Conservation (phyloP, 2,888 invertebrate species). For the Nebria brevicollis region DNA sequence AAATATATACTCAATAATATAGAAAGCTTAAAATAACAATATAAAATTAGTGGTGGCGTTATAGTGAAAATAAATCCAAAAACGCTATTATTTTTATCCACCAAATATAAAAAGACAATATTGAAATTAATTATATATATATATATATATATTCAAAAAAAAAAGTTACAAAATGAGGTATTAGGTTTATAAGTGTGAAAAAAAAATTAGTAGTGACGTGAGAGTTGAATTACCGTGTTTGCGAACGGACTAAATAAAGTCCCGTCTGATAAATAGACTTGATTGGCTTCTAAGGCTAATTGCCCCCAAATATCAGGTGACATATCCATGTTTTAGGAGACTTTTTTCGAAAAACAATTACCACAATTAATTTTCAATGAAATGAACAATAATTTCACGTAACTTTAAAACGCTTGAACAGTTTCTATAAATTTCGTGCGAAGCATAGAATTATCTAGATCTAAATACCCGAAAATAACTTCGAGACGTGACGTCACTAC, state of each 20-base stretch:
- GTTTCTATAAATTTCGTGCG: background rate
- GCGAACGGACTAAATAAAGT: constrained; percentile 85
- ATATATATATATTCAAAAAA: background rate
- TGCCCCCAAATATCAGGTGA: constrained; percentile 89
- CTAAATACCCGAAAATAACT: constrained; percentile 49
- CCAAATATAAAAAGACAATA: too few relatives aligned
- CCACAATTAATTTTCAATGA: background rate
- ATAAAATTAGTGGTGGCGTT: too few relatives aligned
- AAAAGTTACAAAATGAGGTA: too few relatives aligned
- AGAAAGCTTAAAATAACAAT: too few relatives aligned
- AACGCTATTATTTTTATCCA: too few relatives aligned
- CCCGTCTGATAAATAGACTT: constrained; percentile 85
- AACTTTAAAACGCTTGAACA: background rate
- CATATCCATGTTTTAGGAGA: constrained; percentile 68
- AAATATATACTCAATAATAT: too few relatives aligned
- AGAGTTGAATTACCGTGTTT: constrained; percentile 75
- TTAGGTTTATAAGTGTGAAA: too few relatives aligned
- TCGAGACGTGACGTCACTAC: background rate
- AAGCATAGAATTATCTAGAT: background rate
- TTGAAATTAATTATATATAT: too few relatives aligned
- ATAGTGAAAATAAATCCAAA: too few relatives aligned
- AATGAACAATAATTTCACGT: background rate
- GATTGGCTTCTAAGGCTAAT: constrained; percentile 85
- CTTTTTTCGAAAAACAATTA: background rate
- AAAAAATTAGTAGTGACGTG: background rate